These are phyloP conservation scores for Stramonita haemastoma DNA, from an alignment of 2,888 invertebrate species.

Conservation along the genomic window DNA sequence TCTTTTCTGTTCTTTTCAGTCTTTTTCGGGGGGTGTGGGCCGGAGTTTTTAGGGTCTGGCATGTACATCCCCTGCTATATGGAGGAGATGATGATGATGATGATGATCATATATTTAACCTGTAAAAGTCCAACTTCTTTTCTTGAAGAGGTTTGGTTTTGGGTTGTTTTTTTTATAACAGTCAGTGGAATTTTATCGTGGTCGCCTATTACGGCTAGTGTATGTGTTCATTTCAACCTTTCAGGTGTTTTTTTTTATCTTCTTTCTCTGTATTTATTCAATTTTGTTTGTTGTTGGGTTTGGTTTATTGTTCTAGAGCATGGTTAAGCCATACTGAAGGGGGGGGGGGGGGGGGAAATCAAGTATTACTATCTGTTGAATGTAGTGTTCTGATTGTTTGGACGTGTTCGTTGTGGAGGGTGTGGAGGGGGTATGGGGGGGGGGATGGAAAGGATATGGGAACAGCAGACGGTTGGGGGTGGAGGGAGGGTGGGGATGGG, in stretches of 20 bases:
- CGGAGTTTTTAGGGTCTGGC: neutral
- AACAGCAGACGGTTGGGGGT: neutral
- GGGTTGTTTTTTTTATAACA: neutral
- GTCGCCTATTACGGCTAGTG: neutral
- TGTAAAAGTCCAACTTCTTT: neutral
- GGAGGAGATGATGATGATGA: no score
- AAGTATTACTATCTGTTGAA: neutral
- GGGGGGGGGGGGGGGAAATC: no score
- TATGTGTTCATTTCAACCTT: neutral
- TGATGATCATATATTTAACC: no score
- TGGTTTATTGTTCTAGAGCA: no score
- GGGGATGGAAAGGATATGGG: neutral
- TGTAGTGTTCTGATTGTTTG: neutral
- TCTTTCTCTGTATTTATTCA: neutral
- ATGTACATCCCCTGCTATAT: neutral
- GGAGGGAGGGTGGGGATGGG: neutral
- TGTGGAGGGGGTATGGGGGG: neutral
- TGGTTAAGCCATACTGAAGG: neutral
- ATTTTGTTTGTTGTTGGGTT: neutral
- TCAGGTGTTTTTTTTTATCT: neutral
- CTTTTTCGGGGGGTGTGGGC: neutral
- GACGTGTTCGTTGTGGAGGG: neutral
- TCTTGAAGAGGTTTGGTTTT: neutral
- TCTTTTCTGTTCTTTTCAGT: neutral
- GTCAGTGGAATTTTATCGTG: neutral